Evolutionary conservation across 1,140 invertebrate species (phyloP), one percentile per base, ranked within the genome.

Genomic region (Harlomillsia oculata): DNA sequence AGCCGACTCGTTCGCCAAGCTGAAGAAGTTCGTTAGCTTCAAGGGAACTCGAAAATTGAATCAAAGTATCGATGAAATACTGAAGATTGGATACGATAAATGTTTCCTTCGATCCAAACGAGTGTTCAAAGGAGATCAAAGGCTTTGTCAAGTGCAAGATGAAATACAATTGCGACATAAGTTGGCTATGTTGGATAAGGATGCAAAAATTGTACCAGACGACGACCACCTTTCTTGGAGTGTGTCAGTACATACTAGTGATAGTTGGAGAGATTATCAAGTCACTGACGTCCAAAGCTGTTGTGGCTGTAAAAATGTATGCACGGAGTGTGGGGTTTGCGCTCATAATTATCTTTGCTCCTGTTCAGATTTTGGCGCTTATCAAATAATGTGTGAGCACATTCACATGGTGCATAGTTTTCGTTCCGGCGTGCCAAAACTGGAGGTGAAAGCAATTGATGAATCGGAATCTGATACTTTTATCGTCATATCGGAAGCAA

Each of bases 21-120:
- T 64, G n/a, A 52, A 52, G 43, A 64, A 64, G 30, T 64, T 64
- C 39, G 53, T 64, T 14, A 26, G 36, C 28, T 64, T 64, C 45
- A 64, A 64, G 40, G 62, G 62, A n/a, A 64, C 62, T 4, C 57
- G 54, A 32, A 52, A 45, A 21, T 23, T 64, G 13, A 43, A 34
- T 2, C 26, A 23, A 16, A 40, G 25, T n/a, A 32, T 64, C 29
- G 51, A 60, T n/a, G 52, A 60, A 3, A 55, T 64, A 18, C 51
- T 64, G 1, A 64, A 64, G 41, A 60, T 64, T 14, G 62, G 62
- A 20, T 64, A 64, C 25, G 62, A 64, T 37, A 60, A 59, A 53
- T 64, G 62, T 21, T 64, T 64, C 29, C 26, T 53, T 3, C 39
- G 62, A n/a, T 46, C 49, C 1, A 64, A 64, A 21, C 28, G 62